Evolutionary conservation across 2,113 vertebrate genomes (phyloP), one percentile per base, ranked within the genome.

Genomic region (Takifugu bimaculatus): DNA sequence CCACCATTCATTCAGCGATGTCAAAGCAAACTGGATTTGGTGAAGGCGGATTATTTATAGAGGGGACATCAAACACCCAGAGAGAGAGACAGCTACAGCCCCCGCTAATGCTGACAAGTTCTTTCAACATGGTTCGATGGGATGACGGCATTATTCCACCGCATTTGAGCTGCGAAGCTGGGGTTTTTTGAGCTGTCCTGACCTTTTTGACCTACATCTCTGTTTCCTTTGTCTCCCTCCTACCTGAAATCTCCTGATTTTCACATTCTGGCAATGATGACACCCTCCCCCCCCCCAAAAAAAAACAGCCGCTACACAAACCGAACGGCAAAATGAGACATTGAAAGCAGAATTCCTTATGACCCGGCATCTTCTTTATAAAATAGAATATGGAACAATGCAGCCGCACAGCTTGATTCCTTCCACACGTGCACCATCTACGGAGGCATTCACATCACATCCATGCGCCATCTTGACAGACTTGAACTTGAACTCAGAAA

Each of bases 11-110:
- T 66, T 65, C 50, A 44, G 15, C 2, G 3, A 72, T 68, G 67
- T 76, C 63, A 60, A 27, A 27, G 58, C 50, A 77, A 81, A 79
- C 60, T 81, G 70, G 79, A 77, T 74, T 75, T 63, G 28, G 58
- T 55, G 51, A 76, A 51, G 35, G 62, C 45, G 65, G 68, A 79
- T 53, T 54, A 63, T 13, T 60, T 63, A 82, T 77, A n/a, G 60
- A 68, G 67, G 64, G 66, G 68, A 81, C 50, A 74, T 65, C 63
- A 75, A 71, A 66, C 63, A 69, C 48, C 67, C 63, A 64, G 64
- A 70, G 51, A 15, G 29, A 72, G 45, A 60, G 75, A 54, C 48
- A 51, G 70, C 55, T 28, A 62, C 65, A 49, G 54, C 45, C 56
- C 28, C 49, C 55, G 55, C 80, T 64, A 71, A 68, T 5, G 35